Evolutionary conservation across 2,888 invertebrate genomes (phyloP), one percentile per base, ranked within the genome.

Genomic region (Margaritifera margaritifera): DNA sequence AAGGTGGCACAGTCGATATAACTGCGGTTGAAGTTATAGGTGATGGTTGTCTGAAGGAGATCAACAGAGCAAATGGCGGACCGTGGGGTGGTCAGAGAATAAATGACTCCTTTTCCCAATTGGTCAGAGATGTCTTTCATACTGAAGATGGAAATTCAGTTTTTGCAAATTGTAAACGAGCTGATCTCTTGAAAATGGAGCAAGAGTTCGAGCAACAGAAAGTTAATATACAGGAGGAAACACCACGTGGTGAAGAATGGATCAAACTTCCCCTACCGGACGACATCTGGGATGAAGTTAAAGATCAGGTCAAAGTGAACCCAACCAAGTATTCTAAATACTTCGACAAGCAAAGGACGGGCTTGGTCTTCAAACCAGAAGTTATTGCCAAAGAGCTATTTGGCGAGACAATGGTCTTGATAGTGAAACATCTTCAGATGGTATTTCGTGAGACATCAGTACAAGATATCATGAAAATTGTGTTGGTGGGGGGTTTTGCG

Each of bases 1-100:
- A 53, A 75, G 75, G 75, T 24, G 69, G 72, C 6, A 75, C 75
- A 22, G 72, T 67, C 0, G 75, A 75, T 55, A 63, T 72, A 15
- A 67, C 70, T 11, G 75, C 71, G 22, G 58, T 69, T 6, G 62
- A 75, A 57, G 72, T 75, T 19, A 42, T 62, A 27, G 60, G 64
- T 20, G 53, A 59, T 24, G 75, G 70, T 1, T 25, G 20, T 8
- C 59, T 75, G 18, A 62, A 66, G 25, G 69, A 75, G 62, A 31
- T 69, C 18, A 58, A 61, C 62, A 20, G 31, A 4, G 70, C 64
- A 18, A 18, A n/a, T 5, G 74, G 74, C 25, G 24, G 52, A 24
- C 56, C 27, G 19, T 68, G 64, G 20, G 74, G 74, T 0, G 71
- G 74, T 15, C 71, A 74, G n/a, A 63, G 70, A 20, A 63, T 75